These are phyloP conservation scores for Drosophila maculinotata DNA, from an alignment of 2,888 invertebrate species.

Conservation along the genomic window DNA sequence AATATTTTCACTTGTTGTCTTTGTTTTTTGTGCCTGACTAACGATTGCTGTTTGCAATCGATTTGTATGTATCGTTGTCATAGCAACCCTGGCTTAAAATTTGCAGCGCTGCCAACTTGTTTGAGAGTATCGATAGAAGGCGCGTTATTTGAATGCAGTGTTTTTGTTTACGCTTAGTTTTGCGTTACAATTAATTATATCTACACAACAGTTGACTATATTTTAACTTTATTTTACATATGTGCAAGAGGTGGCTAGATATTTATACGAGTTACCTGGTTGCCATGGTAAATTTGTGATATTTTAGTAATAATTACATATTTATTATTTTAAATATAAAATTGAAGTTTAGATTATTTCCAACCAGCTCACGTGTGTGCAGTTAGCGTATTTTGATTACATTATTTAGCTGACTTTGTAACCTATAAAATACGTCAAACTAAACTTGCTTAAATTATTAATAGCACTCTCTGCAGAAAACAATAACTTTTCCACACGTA, in stretches of 20 bases:
- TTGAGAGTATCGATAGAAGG: background rate
- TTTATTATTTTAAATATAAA: too few relatives aligned
- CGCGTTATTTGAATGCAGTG: conserved; percentile 23
- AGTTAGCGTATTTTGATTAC: too few relatives aligned
- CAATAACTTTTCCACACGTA: conserved; percentile 1
- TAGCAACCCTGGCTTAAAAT: conserved; percentile 25
- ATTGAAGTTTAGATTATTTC: too few relatives aligned
- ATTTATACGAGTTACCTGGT: too few relatives aligned
- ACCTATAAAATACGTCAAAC: background rate
- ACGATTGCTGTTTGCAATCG: conserved; percentile 30
- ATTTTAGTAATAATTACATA: background rate
- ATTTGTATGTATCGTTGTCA: conserved; percentile 5
- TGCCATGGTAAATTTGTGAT: background rate
- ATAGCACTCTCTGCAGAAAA: conserved; percentile 1
- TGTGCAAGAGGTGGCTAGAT: too few relatives aligned
- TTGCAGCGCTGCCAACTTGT: conserved; percentile 34
- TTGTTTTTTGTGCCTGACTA: conserved; percentile 33
- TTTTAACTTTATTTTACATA: too few relatives aligned
- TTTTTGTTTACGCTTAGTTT: background rate
- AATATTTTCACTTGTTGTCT: conserved; percentile 50
- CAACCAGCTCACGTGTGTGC: background rate
- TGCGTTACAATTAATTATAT: too few relatives aligned
- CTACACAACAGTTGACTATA: too few relatives aligned
- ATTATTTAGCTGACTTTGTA: conserved; percentile 4
- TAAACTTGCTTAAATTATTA: conserved; percentile 10